Evolutionary conservation across 1,140 invertebrate species (phyloP), one percentile per base, ranked within the genome.

Genomic region (Colletes latitarsis): DNA sequence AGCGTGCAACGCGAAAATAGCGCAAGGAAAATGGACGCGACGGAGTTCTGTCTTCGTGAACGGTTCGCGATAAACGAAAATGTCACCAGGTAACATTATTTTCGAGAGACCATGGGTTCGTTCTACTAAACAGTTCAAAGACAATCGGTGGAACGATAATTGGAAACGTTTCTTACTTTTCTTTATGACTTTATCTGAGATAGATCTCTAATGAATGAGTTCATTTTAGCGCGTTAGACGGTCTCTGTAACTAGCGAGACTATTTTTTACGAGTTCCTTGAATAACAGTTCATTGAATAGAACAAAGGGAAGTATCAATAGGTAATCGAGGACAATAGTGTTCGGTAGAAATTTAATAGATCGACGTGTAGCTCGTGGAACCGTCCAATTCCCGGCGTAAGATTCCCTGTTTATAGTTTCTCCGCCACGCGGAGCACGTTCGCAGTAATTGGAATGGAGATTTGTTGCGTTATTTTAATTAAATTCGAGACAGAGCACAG

Each of bases 401-500:
- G 81, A 73, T 63, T 77, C 41, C 52, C 71, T 68, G 67, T 55
- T 86, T 88, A 84, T 85, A 76, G 83, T 86, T 82, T 86, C 81
- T 75, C 67, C 73, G 85, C 60, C 53, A 49, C 19, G 57, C 15
- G n/a, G 57, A 43, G 19, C 19, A 66, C 55, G 58, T 46, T 43
- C 70, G 71, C 76, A 64, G 83, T 85, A 88, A 86, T 88, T 88
- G 81, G 76, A 88, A 86, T 63, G 78, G 69, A 68, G 85, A 85
- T 88, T 85, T 85, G 78, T 82, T 80, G 78, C 79, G 78, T 81
- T 82, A 82, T 86, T 89, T 88, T 83, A 88, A 88, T 87, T 78
- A 87, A 88, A 88, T 85, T 84, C 64, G 74, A 77, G 52, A 41
- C 15, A 21, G 41, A 62, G 43, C 19, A 53, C 30, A 52, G 21